phyloP scores from a whole-genome alignment of 2,888 invertebrate genomes.

The Xestoiulus laeticollis region DNA sequence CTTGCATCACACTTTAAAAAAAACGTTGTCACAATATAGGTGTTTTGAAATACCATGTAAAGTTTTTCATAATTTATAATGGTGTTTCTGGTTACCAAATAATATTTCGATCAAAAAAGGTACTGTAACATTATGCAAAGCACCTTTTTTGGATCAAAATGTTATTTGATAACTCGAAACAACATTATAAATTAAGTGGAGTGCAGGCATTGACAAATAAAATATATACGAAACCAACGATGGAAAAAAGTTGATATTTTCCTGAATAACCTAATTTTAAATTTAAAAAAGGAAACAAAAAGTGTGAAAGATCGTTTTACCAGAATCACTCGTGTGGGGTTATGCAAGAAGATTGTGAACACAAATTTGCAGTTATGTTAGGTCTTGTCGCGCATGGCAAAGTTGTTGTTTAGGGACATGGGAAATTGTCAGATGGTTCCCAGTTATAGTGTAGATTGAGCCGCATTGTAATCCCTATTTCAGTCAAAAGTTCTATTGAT shows the following conservation, averaged over 20 bases:
- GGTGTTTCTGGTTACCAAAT: too few relatives aligned
- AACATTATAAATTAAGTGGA: too few relatives aligned
- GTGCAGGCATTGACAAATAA: neutral
- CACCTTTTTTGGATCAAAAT: too few relatives aligned
- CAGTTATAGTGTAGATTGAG: slow-evolving; percentile 3
- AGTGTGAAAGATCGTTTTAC: neutral
- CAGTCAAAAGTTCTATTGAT: slow-evolving; percentile 43
- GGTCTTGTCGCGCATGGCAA: neutral
- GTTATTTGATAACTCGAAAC: too few relatives aligned
- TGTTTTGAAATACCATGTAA: too few relatives aligned
- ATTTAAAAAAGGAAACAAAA: neutral
- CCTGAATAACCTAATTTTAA: neutral
- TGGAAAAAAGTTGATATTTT: too few relatives aligned
- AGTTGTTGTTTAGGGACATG: slow-evolving; percentile 40
- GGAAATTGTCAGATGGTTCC: slow-evolving; percentile 24
- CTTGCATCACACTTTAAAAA: too few relatives aligned
- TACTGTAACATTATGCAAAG: too few relatives aligned
- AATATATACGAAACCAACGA: too few relatives aligned
- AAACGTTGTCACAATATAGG: too few relatives aligned
- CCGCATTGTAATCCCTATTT: slow-evolving; percentile 39
- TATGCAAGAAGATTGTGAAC: neutral
- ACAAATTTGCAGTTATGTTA: neutral
- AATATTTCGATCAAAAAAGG: too few relatives aligned
- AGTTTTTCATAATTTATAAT: too few relatives aligned
- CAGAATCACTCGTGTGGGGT: neutral